Conservation (phyloP, 2,797 vertebrate genomes). For the Helarctos malayanus region DNA sequence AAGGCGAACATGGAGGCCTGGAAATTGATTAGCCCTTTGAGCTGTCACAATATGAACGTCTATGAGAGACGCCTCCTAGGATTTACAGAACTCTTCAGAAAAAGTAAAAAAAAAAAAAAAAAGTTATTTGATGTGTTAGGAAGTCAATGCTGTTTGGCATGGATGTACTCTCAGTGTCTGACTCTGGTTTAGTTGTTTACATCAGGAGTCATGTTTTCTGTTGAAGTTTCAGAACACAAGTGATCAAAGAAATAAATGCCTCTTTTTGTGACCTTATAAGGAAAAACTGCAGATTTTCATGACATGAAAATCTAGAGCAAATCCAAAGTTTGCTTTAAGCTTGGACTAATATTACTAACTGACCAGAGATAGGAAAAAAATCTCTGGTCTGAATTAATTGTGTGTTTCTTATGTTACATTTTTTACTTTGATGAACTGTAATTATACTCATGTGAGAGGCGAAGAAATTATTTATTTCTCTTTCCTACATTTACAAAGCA, state of each 20-base stretch:
- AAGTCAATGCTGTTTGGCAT: fast-evolving
- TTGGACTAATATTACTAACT: not conserved
- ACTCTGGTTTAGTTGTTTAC: not conserved
- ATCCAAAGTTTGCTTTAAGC: not conserved
- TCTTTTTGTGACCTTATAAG: not conserved
- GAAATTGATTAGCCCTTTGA: not conserved
- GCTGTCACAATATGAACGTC: not conserved
- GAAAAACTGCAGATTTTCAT: not conserved
- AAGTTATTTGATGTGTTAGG: not conserved
- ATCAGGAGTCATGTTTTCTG: not conserved
- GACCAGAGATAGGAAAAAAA: not conserved
- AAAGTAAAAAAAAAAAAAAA: not conserved
- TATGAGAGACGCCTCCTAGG: too few species aligned
- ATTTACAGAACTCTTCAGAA: not conserved
- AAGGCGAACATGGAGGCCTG: not conserved
- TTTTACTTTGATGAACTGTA: not conserved
- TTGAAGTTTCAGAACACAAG: not conserved
- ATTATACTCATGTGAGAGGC: not conserved
- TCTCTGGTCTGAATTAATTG: not conserved
- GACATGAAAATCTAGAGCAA: not conserved
- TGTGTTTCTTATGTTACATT: not conserved
- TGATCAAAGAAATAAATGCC: not conserved
- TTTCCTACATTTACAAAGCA: not conserved
- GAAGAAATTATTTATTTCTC: not conserved
- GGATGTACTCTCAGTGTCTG: not conserved